phyloP scores from a whole-genome alignment of 2,113 vertebrate species.

The Syngnathus typhle region DNA sequence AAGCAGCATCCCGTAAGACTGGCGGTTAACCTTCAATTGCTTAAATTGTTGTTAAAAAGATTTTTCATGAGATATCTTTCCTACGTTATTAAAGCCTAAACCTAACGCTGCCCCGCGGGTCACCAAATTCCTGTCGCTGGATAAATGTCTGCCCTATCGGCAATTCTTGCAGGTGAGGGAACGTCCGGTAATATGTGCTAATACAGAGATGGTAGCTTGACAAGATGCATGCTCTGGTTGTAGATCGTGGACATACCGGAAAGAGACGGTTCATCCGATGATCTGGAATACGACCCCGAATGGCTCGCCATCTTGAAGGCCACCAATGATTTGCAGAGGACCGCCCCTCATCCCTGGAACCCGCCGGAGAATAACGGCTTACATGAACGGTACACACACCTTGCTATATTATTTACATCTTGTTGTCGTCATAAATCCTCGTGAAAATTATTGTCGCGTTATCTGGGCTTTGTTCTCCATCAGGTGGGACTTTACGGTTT shows the following conservation, averaged over 20 bases:
- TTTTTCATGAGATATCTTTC: neutral
- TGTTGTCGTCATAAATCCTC: neutral
- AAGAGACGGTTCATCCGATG: constrained; percentile 76
- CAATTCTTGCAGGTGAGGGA: constrained; percentile 90
- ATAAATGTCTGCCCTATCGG: constrained; percentile 91
- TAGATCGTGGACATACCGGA: constrained; percentile 83
- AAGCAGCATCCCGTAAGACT: constrained; percentile 85
- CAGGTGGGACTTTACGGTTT: constrained; percentile 90
- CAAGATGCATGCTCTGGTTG: constrained; percentile 7
- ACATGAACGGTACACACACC: constrained; percentile 70
- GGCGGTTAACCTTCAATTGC: neutral
- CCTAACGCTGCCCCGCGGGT: constrained; percentile 75
- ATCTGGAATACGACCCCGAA: constrained; percentile 87
- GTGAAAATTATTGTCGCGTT: neutral
- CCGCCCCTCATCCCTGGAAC: constrained; percentile 76
- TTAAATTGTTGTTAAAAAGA: neutral
- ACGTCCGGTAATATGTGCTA: neutral
- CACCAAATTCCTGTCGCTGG: constrained; percentile 94
- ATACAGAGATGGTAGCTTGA: neutral
- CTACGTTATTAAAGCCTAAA: constrained; percentile 53
- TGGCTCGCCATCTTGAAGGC: constrained; percentile 90
- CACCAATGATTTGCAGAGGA: constrained; percentile 79
- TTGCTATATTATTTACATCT: neutral
- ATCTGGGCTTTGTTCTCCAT: neutral
- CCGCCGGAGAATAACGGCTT: constrained; percentile 90